Evolutionary conservation across 2,888 invertebrate genomes (phyloP), one percentile per base, ranked within the genome.

Genomic region (Epinotia nisella): DNA sequence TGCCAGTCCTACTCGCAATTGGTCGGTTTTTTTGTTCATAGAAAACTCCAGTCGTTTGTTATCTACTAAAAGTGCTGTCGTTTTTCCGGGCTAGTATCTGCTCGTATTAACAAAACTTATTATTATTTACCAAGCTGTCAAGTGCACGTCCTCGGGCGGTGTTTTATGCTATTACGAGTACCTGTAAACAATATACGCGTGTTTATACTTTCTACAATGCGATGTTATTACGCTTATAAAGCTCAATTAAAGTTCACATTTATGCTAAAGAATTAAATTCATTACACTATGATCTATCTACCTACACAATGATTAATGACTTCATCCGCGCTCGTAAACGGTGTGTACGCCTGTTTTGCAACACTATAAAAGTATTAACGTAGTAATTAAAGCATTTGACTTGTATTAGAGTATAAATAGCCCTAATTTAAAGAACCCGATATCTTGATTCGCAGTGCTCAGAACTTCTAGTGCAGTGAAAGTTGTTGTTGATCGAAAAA

Each of bases 221-320:
- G n/a, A 70, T 41, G 61, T 21, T 59, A 35, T 60, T 60, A 51
- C 19, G 45, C 39, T 29, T n/a, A 19, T 35, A 60, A 59, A 59
- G 35, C 17, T 49, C 10, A 51, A 69, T 17, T 21, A 35, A 35
- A 60, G 51, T 60, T 35, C 51, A 35, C 45, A 29, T 24, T 68
- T 39, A 53, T 21, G 21, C 41, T 21, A 56, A 65, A 65, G 24
- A 65, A 15, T 35, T 45, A 53, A 51, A 72, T 21, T n/a, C 45
- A 24, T 53, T 39, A 39, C 60, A 39, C 19, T 55, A 5, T 39
- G 17, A 55, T 72, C 71, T 62, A 24, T 61, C 58, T 61, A 51
- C 70, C 67, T 71, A 68, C 59, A 59, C 67, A 29, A 39, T 41
- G 62, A 70, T 70, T 70, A 60, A 64, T 71, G 55, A 19, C 61